Evolutionary conservation across 2,888 invertebrate species (phyloP).

Genomic region (Epistrophe grossulariae): DNA sequence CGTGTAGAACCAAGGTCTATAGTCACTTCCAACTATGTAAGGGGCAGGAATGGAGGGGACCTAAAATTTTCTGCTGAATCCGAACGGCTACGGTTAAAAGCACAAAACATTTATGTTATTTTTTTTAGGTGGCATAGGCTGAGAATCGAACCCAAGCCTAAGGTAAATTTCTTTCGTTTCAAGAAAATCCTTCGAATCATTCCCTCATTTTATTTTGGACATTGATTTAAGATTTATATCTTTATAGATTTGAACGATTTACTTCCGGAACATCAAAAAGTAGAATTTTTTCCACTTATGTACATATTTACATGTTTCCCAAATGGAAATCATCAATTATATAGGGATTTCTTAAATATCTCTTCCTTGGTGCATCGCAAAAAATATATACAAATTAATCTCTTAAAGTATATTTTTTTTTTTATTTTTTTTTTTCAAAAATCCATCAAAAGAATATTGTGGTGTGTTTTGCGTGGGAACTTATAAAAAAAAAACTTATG

Average conservation of each 20-base stretch:
- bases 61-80: too few relatives aligned
- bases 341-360: not conserved
- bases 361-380: not conserved
- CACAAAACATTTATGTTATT: too few relatives aligned
- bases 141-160: too few relatives aligned
- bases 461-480: conserved; percentile 54
- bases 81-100: too few relatives aligned
- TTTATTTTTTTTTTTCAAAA: too few relatives aligned
- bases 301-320: not conserved
- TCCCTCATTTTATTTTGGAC: too few relatives aligned
- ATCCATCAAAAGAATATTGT: conserved; percentile 40
- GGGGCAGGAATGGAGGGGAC: too few relatives aligned
- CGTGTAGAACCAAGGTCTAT: too few relatives aligned
- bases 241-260: not conserved
- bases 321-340: conserved; percentile 44
- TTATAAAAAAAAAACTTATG: not conserved
- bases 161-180: too few relatives aligned
- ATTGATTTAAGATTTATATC: not conserved
- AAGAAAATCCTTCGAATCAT: too few relatives aligned
- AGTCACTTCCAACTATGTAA: too few relatives aligned
- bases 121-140: too few relatives aligned
- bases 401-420: not conserved
- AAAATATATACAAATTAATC: not conserved
- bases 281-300: not conserved
- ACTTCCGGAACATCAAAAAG: not conserved